phyloP scores from a whole-genome alignment of 2,888 invertebrate species.

The Schrankia costaestrigalis region DNA sequence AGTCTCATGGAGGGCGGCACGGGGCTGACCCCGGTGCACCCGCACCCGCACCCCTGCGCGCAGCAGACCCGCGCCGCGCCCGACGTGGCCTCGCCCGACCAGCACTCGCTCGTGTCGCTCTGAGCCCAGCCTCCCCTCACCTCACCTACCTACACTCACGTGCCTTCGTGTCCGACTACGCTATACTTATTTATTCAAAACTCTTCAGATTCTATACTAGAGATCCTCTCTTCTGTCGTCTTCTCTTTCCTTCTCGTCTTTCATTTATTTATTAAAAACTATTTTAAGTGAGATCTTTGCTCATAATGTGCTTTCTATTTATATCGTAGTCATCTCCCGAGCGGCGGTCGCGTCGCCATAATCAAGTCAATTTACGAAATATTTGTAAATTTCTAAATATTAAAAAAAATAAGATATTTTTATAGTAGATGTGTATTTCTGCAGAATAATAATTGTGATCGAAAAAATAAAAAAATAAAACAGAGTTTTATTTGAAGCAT shows the following conservation, averaged over 20 bases:
- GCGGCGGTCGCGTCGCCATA: slow-evolving; percentile 44
- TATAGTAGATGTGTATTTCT: slow-evolving; percentile 68
- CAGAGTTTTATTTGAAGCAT: slow-evolving; percentile 79
- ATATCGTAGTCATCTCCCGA: slow-evolving; percentile 53
- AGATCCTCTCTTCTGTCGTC: slow-evolving; percentile 16
- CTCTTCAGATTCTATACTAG: no score
- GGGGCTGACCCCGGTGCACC: slow-evolving; percentile 90
- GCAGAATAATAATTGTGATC: slow-evolving; percentile 74
- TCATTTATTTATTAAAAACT: slow-evolving; percentile 52
- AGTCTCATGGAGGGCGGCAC: slow-evolving; percentile 96
- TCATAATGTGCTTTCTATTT: slow-evolving; percentile 73
- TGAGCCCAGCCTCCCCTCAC: slow-evolving; percentile 65
- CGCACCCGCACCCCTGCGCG: slow-evolving; percentile 86
- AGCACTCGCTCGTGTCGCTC: slow-evolving; percentile 90
- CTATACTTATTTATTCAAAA: slow-evolving; percentile 22
- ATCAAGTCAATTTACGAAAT: slow-evolving; percentile 71
- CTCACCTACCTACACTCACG: no score
- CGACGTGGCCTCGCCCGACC: slow-evolving; percentile 87
- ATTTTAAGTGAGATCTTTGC: slow-evolving; percentile 60
- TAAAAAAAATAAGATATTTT: slow-evolving; percentile 62
- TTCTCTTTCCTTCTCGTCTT: slow-evolving; percentile 27
- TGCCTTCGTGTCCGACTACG: slow-evolving; percentile 29
- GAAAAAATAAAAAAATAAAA: slow-evolving; percentile 71
- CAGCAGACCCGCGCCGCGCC: slow-evolving; percentile 88
- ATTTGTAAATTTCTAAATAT: slow-evolving; percentile 57